Base-by-base conservation (phyloP, 2,888 invertebrate species). In the Heliconius erato region DNA sequence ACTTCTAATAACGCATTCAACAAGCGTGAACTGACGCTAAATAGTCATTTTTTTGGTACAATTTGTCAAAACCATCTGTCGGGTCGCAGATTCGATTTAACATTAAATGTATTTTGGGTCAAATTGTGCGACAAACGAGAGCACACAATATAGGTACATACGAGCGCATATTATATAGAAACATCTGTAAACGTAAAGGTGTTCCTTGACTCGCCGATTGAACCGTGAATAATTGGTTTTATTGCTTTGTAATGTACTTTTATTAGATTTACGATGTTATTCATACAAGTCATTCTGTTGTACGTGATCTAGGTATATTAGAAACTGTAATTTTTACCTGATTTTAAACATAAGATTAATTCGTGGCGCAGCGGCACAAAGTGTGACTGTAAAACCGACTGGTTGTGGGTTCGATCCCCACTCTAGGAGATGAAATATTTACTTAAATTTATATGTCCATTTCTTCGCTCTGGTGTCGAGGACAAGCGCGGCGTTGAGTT, bases 21-120 rank as follows among this genome's bases (percentile, higher is more conserved):
- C 83, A 79, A 88, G 83, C 87, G 82, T 86, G 85, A 87, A 63
- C 23, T 63, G 2, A 87, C 85, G 85, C 80, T 89, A 88, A 89
- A 88, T 86, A 87, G 87, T 76, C 16, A 16, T n/a, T 82, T 88
- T 89, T 90, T 88, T 86, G 84, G 23, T 68, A 79, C 87, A 89
- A 88, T 90, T 82, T 72, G 82, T 74, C 81, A 44, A n/a, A 65
- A 74, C 86, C 91, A 91, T 91, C 91, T 91, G 91, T 89, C 87
- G 85, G 84, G 85, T 85, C 79, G 84, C 79, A 80, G 85, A 88
- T 90, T 88, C 87, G 87, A 89, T 84, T 35, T 86, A 82, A 84
- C 82, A 85, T 82, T 85, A 40, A 69, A 81, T 65, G 72, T 86
- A 87, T 84, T 86, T 63, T 83, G 86, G 84, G 88, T 89, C 89